Conservation (phyloP, 2,797 vertebrate genomes). For the Atherinosoma microstoma region DNA sequence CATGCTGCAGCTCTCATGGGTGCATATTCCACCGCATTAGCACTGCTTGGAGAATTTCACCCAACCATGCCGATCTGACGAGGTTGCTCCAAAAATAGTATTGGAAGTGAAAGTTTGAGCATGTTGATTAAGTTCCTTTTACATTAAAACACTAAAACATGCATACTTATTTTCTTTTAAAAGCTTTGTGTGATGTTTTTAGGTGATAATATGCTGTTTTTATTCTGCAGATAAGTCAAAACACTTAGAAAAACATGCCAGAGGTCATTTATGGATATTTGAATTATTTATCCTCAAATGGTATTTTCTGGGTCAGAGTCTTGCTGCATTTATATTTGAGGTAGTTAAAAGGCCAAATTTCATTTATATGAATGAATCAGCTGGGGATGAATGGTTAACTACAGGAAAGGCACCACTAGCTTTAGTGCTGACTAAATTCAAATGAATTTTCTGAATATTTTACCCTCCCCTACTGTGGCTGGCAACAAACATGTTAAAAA, state of each 20-base stretch:
- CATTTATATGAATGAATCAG: slow-evolving; percentile 52
- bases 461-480: background rate
- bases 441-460: slow-evolving; percentile 19
- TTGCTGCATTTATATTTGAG: slow-evolving; percentile 23
- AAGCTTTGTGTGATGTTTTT: too few relatives aligned
- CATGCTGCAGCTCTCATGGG: too few relatives aligned
- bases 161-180: too few relatives aligned
- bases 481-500: slow-evolving; percentile 14
- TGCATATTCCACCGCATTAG: too few relatives aligned
- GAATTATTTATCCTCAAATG: slow-evolving; percentile 34
- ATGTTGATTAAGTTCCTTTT: too few relatives aligned
- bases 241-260: background rate
- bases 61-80: too few relatives aligned
- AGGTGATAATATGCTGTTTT: too few relatives aligned
- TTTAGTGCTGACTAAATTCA: slow-evolving; percentile 2
- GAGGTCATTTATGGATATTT: too few relatives aligned
- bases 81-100: too few relatives aligned
- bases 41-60: too few relatives aligned
- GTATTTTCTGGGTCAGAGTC: slow-evolving; percentile 20
- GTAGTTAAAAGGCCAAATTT: slow-evolving; percentile 28
- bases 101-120: too few relatives aligned
- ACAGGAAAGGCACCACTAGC: slow-evolving; percentile 29
- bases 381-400: slow-evolving; percentile 30
- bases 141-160: too few relatives aligned
- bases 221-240: background rate